These are phyloP conservation scores for Anaspis maculata DNA, from an alignment of 2,888 invertebrate genomes.

Conservation along the genomic window DNA sequence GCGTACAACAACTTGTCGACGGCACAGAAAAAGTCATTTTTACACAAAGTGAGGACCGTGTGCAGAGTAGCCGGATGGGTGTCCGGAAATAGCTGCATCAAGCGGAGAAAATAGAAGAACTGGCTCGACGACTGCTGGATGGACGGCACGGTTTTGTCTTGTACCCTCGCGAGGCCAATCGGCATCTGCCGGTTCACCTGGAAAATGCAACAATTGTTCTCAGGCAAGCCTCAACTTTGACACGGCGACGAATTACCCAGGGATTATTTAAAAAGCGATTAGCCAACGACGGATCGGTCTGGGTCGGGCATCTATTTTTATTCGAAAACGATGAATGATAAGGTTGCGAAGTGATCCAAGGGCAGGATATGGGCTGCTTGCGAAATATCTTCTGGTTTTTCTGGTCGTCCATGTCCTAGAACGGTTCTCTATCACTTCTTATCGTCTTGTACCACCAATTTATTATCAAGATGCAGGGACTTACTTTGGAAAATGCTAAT, in stretches of 20 bases:
- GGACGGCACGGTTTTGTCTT: slow-evolving; percentile 16
- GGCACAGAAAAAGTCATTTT: slow-evolving; percentile 37
- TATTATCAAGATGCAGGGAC: too few relatives aligned
- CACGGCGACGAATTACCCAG: too few relatives aligned
- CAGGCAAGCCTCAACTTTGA: too few relatives aligned
- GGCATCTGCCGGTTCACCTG: slow-evolving; percentile 8
- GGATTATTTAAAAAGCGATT: slow-evolving; percentile 11
- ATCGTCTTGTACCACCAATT: too few relatives aligned
- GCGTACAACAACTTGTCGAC: slow-evolving; percentile 39
- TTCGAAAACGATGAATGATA: slow-evolving; percentile 23
- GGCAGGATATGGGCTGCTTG: slow-evolving; percentile 27
- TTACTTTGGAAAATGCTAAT: too few relatives aligned
- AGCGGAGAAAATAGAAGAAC: slow-evolving; percentile 37
- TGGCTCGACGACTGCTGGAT: slow-evolving; percentile 33
- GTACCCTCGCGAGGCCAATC: slow-evolving; percentile 3
- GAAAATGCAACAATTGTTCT: too few relatives aligned
- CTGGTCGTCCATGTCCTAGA: slow-evolving; percentile 19
- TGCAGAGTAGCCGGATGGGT: slow-evolving; percentile 40
- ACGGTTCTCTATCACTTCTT: too few relatives aligned
- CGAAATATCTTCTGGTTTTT: slow-evolving; percentile 18
- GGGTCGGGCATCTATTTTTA: slow-evolving; percentile 22
- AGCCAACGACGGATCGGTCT: slow-evolving; percentile 7
- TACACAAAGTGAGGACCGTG: slow-evolving; percentile 35
- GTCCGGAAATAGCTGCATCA: slow-evolving; percentile 41
- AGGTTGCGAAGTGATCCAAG: slow-evolving; percentile 28